Evolutionary conservation across 2,113 vertebrate genomes (phyloP).

Genomic region (Centropus unirufus): DNA sequence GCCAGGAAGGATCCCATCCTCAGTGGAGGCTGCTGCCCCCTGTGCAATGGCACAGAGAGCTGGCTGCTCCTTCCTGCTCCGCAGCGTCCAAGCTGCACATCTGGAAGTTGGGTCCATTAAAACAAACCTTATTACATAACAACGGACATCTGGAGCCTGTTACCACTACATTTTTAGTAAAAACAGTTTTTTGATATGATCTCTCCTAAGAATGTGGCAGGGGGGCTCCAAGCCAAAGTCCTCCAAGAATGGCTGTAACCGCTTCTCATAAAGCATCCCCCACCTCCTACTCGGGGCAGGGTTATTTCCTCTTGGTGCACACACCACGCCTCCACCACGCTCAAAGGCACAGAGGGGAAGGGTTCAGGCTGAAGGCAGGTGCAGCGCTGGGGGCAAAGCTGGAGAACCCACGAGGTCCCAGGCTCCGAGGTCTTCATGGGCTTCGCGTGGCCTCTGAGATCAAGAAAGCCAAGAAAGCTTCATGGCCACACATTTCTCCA

Average conservation of each 20-base stretch:
- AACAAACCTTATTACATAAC: slow-evolving; percentile 73
- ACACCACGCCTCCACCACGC: background rate
- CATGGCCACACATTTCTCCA: background rate
- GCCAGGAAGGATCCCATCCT: background rate
- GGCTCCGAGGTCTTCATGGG: background rate
- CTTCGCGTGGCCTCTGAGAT: background rate
- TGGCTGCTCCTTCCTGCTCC: background rate
- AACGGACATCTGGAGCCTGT: slow-evolving; percentile 70
- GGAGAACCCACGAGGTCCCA: background rate
- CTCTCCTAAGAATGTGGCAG: slow-evolving; percentile 71
- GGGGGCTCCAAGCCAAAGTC: slow-evolving; percentile 24
- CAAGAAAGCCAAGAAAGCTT: background rate
- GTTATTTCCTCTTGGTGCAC: background rate
- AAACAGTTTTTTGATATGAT: slow-evolving; percentile 65
- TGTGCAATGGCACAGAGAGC: background rate
- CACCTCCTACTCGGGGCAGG: background rate
- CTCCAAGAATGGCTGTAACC: slow-evolving; percentile 48
- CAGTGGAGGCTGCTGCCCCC: background rate
- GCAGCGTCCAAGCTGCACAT: slow-evolving; percentile 51
- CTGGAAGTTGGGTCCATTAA: slow-evolving; percentile 59
- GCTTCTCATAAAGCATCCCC: slow-evolving; percentile 36
- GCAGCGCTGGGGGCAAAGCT: background rate
- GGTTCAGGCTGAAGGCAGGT: slow-evolving; percentile 21
- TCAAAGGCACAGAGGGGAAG: background rate
- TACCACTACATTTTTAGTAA: slow-evolving; percentile 65